Conservation (phyloP, 2,888 invertebrate species). For the Scaeva pyrastri region DNA sequence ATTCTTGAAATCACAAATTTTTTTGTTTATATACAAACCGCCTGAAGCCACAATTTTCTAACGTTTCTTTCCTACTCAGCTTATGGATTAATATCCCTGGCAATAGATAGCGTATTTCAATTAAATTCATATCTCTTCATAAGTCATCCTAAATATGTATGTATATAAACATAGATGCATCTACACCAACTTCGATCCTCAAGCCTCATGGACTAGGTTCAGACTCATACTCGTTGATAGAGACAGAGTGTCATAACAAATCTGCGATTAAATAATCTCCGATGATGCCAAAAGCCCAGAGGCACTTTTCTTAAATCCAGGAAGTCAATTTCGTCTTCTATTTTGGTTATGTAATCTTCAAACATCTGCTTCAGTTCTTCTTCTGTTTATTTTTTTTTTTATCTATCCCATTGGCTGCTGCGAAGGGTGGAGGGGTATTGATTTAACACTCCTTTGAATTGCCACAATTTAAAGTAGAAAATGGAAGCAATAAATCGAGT, state of each 20-base stretch:
- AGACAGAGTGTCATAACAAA: slow-evolving; percentile 38
- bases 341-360: slow-evolving; percentile 53
- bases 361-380: slow-evolving; percentile 68
- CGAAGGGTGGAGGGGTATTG: slow-evolving; percentile 36
- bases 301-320: slow-evolving; percentile 27
- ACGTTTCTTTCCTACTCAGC: too few species aligned
- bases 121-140: not conserved
- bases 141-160: too few species aligned
- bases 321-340: slow-evolving; percentile 41
- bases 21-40: too few species aligned
- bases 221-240: too few species aligned
- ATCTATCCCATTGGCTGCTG: too few species aligned
- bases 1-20: too few species aligned
- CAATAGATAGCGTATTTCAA: not conserved
- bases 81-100: too few species aligned
- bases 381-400: not conserved
- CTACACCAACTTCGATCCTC: not conserved
- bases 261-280: slow-evolving; percentile 47
- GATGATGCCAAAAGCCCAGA: slow-evolving; percentile 13
- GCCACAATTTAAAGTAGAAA: slow-evolving; percentile 15
- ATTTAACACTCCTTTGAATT: slow-evolving; percentile 39
- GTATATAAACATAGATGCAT: too few species aligned
- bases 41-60: too few species aligned
- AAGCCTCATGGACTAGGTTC: not conserved
- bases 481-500: slow-evolving; percentile 65